A percentile compares a stretch with the other conserved stretches of the same genome.
phyloP scores from a whole-genome alignment of 2,113 vertebrate species.

The Piaya cayana region DNA sequence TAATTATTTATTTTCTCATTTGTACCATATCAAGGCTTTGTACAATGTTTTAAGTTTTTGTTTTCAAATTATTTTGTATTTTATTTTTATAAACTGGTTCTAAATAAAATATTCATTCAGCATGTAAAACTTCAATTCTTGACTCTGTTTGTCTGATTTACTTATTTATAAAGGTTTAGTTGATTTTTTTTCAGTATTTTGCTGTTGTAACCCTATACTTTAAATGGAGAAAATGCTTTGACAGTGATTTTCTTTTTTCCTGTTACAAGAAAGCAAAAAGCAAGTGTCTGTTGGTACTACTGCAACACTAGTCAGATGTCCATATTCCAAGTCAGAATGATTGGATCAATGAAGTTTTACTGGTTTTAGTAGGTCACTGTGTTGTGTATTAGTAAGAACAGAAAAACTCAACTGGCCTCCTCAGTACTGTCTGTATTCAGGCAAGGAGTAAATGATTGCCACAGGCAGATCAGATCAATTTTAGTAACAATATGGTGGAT shows the following conservation, averaged over 20 bases:
- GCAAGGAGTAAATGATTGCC: background rate
- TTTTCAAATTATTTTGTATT: constrained; percentile 99
- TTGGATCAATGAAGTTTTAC: background rate
- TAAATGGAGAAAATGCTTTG: background rate
- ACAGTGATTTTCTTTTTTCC: background rate
- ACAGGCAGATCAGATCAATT: background rate
- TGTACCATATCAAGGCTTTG: constrained; percentile 98
- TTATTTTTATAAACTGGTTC: constrained; percentile 99
- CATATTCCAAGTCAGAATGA: background rate
- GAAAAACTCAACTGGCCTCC: background rate
- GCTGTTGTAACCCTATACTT: background rate
- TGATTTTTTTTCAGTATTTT: background rate
- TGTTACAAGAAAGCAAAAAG: background rate
- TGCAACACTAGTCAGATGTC: background rate
- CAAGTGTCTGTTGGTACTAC: background rate
- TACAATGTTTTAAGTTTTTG: constrained; percentile 93
- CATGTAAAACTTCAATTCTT: constrained; percentile 85
- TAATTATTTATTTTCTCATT: constrained; percentile 98
- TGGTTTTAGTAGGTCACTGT: background rate
- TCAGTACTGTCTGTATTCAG: background rate
- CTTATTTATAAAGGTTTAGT: background rate
- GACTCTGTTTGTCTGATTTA: constrained; percentile 44
- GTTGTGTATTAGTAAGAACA: background rate
- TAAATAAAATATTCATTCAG: constrained; percentile 98
- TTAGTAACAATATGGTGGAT: background rate